These are phyloP conservation scores for Orgyia antiqua DNA, from an alignment of 2,888 invertebrate species.

Conservation along the genomic window DNA sequence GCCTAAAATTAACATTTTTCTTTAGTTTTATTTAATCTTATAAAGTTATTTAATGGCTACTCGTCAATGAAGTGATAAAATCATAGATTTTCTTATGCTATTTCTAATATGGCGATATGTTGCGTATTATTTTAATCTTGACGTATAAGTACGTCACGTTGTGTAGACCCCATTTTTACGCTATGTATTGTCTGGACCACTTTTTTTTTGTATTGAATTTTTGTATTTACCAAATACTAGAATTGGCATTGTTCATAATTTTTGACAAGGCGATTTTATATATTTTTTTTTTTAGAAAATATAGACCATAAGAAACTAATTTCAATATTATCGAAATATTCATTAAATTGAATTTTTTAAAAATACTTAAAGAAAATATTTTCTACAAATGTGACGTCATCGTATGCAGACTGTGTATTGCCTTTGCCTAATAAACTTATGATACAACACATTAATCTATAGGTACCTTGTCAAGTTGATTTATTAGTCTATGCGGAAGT, in stretches of 20 bases:
- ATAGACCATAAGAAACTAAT: too few relatives aligned
- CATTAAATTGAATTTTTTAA: too few relatives aligned
- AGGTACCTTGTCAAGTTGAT: too few relatives aligned
- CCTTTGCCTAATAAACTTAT: too few relatives aligned
- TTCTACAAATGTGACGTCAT: too few relatives aligned
- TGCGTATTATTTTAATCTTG: conserved; percentile 15
- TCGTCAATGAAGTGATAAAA: conserved; percentile 70
- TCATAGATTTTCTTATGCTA: conserved; percentile 30
- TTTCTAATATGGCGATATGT: conserved; percentile 19
- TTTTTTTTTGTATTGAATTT: conserved; percentile 6
- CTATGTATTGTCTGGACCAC: conserved; percentile 8
- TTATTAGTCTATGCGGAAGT: too few relatives aligned
- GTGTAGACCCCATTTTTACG: conserved; percentile 10
- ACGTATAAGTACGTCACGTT: conserved; percentile 14
- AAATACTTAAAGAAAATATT: too few relatives aligned
- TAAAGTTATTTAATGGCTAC: conserved; percentile 42
- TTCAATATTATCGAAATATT: too few relatives aligned
- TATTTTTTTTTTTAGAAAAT: background rate
- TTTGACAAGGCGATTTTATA: too few relatives aligned
- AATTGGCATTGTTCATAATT: background rate
- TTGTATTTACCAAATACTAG: background rate
- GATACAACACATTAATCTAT: too few relatives aligned
- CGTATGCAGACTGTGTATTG: too few relatives aligned
- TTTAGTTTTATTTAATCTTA: conserved; percentile 20
- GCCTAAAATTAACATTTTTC: too few relatives aligned